Percentiles rank a stretch among this genome's conserved stretches.
Conservation (phyloP, 1,140 invertebrate genomes). For the Caenorhabditis brenneri region DNA sequence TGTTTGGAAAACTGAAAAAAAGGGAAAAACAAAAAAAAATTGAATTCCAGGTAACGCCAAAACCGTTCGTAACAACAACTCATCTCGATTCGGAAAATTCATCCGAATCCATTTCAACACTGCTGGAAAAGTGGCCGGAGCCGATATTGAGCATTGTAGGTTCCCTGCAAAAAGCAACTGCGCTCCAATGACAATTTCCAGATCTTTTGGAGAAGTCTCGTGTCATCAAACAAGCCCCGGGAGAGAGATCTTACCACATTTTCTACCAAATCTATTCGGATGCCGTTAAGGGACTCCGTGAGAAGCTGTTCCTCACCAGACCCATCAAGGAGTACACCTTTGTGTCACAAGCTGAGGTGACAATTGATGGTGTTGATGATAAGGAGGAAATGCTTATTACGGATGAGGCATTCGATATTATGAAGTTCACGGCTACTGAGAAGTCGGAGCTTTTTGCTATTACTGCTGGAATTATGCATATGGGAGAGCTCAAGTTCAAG, state of each 20-base stretch:
- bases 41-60: constrained; percentile 86
- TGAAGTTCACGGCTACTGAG: constrained; percentile 94
- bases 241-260: constrained; percentile 99
- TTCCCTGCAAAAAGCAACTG: too few species aligned
- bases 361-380: constrained; percentile 94
- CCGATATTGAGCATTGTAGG: constrained; percentile 99
- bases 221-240: constrained; percentile 96
- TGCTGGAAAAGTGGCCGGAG: constrained; percentile 98
- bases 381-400: constrained; percentile 89
- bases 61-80: constrained; percentile 99
- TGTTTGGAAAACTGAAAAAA: too few species aligned
- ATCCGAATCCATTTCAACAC: constrained; percentile 99
- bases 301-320: constrained; percentile 67
- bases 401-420: constrained; percentile 93
- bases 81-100: constrained; percentile 89
- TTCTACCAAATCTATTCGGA: constrained; percentile 95
- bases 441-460: constrained; percentile 95
- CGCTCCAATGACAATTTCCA: too few species aligned
- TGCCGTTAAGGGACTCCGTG: constrained; percentile 82
- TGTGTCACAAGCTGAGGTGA: constrained; percentile 94
- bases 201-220: constrained; percentile 99
- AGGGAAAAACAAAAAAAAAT: background rate
- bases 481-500: constrained; percentile 92
- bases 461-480: constrained; percentile 94
- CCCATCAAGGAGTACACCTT: constrained; percentile 74